Evolutionary conservation across 2,113 vertebrate species (phyloP).

Genomic region (Rhinichthys klamathensis): DNA sequence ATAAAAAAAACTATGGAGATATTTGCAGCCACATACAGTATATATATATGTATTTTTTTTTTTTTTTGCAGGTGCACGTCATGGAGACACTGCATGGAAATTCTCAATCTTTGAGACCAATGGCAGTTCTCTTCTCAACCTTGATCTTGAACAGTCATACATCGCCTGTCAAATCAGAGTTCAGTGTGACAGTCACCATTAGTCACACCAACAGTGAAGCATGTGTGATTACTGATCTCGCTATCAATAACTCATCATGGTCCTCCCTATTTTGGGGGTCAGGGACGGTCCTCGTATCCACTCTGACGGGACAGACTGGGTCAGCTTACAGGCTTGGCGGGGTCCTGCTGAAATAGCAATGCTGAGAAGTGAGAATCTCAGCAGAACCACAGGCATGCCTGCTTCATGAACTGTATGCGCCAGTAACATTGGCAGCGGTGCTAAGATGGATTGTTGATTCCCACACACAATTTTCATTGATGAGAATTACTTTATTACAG

Average conservation of each 20-base stretch:
- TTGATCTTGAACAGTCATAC: conserved; percentile 3
- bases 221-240: conserved; percentile 7
- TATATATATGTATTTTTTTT: background rate
- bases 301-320: background rate
- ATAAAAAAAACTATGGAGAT: conserved; percentile 67
- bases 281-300: background rate
- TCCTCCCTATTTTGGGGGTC: background rate
- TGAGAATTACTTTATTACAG: conserved; percentile 26
- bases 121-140: background rate
- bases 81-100: background rate
- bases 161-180: background rate
- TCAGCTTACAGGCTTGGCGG: background rate
- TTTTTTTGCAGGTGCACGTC: background rate
- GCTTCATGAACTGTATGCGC: background rate
- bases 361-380: conserved; percentile 13
- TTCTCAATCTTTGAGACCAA: background rate
- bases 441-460: background rate
- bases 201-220: background rate
- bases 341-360: conserved; percentile 14
- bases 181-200: conserved; percentile 1
- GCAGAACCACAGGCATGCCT: conserved; percentile 1
- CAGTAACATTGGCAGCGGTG: background rate
- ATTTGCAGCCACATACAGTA: conserved; percentile 39
- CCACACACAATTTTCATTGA: conserved; percentile 9
- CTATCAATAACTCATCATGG: conserved; percentile 20